Conservation (phyloP, 1,140 invertebrate species). For the Brachionus manjavacas region DNA sequence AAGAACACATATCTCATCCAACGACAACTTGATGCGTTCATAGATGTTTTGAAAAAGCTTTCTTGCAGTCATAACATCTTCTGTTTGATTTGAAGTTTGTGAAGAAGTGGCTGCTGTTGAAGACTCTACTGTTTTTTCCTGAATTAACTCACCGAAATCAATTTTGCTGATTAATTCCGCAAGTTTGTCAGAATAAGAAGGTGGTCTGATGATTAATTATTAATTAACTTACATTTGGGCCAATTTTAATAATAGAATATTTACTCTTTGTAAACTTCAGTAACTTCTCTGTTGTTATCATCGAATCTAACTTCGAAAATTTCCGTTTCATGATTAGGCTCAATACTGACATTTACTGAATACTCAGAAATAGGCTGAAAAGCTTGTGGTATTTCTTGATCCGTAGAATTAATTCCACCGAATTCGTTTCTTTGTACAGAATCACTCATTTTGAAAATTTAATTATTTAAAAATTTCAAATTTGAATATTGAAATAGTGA, state of each 20-base stretch:
- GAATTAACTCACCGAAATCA: constrained; percentile 29
- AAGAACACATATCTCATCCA: constrained; percentile 39
- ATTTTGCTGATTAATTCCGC: constrained; percentile 38
- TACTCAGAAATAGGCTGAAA: neutral
- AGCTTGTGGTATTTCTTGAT: neutral
- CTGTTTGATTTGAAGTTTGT: neutral
- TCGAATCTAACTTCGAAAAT: constrained; percentile 23
- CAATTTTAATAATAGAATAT: neutral
- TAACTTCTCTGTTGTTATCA: neutral
- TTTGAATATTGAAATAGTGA: neutral
- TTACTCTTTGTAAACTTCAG: constrained; percentile 41
- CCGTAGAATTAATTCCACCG: neutral
- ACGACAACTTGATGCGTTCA: constrained; percentile 26
- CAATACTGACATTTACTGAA: constrained; percentile 31
- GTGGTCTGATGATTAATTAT: neutral
- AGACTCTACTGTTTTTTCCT: neutral
- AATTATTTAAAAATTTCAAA: neutral
- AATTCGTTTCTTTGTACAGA: neutral
- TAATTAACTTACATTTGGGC: neutral
- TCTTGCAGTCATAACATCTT: constrained; percentile 2
- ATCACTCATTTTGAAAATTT: neutral
- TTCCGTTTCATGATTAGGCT: constrained; percentile 36
- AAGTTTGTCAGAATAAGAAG: constrained; percentile 33
- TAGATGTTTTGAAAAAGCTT: constrained; percentile 24
- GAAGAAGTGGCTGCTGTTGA: neutral